Evolutionary conservation across 2,797 vertebrate genomes (phyloP).

Genomic region (Eulemur mongoz): DNA sequence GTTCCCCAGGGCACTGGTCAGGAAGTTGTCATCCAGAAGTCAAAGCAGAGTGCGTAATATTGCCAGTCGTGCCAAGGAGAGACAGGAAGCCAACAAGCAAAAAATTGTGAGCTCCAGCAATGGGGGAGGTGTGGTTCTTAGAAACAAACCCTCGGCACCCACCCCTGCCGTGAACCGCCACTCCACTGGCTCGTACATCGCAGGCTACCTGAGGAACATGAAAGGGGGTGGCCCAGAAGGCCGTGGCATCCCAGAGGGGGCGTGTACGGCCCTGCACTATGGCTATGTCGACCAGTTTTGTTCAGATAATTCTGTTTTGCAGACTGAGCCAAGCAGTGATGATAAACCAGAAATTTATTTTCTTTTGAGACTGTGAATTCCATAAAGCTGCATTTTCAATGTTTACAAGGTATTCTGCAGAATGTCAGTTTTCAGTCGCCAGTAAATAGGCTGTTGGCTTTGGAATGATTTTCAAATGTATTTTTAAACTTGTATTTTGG

Average conservation of each 20-base stretch:
- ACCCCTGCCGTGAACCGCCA: slow-evolving; percentile 90
- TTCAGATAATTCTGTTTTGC: slow-evolving; percentile 83
- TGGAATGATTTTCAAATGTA: slow-evolving; percentile 65
- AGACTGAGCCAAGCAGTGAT: slow-evolving; percentile 81
- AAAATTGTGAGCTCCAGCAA: slow-evolving; percentile 65
- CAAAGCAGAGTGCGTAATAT: slow-evolving; percentile 98
- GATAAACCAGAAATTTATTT: slow-evolving; percentile 98
- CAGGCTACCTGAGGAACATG: slow-evolving; percentile 89
- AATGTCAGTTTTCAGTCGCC: slow-evolving; percentile 70
- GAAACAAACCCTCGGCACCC: slow-evolving; percentile 87
- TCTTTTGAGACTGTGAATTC: slow-evolving; percentile 92
- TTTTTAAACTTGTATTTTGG: slow-evolving; percentile 54
- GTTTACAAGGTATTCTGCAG: slow-evolving; percentile 82
- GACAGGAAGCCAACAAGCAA: slow-evolving; percentile 92
- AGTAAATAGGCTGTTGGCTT: slow-evolving; percentile 35
- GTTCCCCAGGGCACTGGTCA: slow-evolving; percentile 89
- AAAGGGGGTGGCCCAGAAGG: slow-evolving; percentile 81
- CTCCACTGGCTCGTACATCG: slow-evolving; percentile 97
- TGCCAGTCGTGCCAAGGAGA: slow-evolving; percentile 95
- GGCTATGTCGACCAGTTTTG: slow-evolving; percentile 85
- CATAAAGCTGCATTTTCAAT: slow-evolving; percentile 69
- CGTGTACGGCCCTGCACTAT: slow-evolving; percentile 87
- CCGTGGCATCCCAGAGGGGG: slow-evolving; percentile 93
- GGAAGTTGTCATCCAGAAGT: slow-evolving; percentile 95
- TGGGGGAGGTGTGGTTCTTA: slow-evolving; percentile 88